Evolutionary conservation across 2,888 invertebrate genomes (phyloP).

Genomic region (Dorcus hopei): DNA sequence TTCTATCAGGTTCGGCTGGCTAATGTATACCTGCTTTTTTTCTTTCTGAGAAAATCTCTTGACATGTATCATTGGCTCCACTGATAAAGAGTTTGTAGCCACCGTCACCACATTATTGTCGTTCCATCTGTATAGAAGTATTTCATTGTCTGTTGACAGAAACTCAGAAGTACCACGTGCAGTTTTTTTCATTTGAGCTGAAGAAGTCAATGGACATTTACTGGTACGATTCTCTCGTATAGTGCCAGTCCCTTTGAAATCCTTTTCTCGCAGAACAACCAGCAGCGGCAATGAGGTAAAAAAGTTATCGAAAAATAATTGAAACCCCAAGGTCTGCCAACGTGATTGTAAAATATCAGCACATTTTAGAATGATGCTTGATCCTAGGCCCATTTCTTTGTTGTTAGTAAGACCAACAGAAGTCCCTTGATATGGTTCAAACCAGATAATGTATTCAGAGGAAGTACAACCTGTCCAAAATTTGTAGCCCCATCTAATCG

Average conservation of each 20-base stretch:
- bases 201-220: slow-evolving; percentile 8
- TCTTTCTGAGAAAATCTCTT: slow-evolving; percentile 9
- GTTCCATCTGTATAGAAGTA: slow-evolving; percentile 10
- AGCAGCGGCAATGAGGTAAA: slow-evolving; percentile 16
- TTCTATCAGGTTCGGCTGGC: background rate
- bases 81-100: slow-evolving; percentile 5
- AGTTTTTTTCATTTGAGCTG: slow-evolving; percentile 6
- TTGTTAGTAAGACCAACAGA: slow-evolving; percentile 17
- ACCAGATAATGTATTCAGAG: slow-evolving; percentile 31
- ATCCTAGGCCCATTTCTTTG: slow-evolving; percentile 21
- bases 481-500: slow-evolving; percentile 33
- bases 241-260: slow-evolving; percentile 14
- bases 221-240: slow-evolving; percentile 9
- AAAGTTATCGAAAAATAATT: slow-evolving; percentile 20
- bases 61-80: slow-evolving; percentile 6
- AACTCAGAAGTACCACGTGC: slow-evolving; percentile 7
- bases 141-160: slow-evolving; percentile 1
- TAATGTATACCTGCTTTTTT: background rate
- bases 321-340: background rate
- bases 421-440: slow-evolving; percentile 33
- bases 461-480: slow-evolving; percentile 31
- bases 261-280: slow-evolving; percentile 4
- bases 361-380: slow-evolving; percentile 12
- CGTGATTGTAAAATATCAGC: slow-evolving; percentile 6
- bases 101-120: slow-evolving; percentile 10